Evolutionary conservation across 2,888 invertebrate genomes (phyloP).

Genomic region (Lathronympha strigana): DNA sequence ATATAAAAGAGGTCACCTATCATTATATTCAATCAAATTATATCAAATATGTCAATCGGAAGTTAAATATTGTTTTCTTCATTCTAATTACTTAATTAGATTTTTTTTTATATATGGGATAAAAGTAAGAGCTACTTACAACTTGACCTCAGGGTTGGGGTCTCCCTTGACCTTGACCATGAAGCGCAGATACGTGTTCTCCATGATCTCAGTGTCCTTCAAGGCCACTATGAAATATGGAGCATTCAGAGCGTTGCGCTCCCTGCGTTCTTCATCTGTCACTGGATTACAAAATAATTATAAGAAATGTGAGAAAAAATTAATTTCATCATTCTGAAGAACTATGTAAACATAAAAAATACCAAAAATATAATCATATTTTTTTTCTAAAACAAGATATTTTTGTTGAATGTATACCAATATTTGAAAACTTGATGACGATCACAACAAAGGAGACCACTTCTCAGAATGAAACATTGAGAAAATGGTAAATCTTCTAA

Average conservation of each 20-base stretch:
- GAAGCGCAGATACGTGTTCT: conserved; percentile 93
- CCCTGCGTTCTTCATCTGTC: conserved; percentile 88
- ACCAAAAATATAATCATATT: no score
- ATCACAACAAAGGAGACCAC: no score
- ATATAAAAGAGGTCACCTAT: no score
- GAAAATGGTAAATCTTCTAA: neutral
- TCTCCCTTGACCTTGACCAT: conserved; percentile 95
- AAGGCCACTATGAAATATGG: conserved; percentile 94
- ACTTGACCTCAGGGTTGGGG: conserved; percentile 94
- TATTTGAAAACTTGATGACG: no score
- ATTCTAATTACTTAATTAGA: no score
- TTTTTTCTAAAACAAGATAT: no score
- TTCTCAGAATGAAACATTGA: no score
- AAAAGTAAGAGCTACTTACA: conserved; percentile 85
- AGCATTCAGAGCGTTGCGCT: conserved; percentile 87
- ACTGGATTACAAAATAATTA: conserved; percentile 70
- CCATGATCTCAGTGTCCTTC: conserved; percentile 94
- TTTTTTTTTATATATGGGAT: no score
- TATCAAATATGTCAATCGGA: no score
- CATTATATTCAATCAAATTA: no score
- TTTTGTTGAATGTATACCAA: no score
- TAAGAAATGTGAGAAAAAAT: neutral
- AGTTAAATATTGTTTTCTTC: no score
- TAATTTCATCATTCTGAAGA: neutral
- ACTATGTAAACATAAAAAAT: neutral